Percentiles rank a stretch among this genome's conserved stretches.
Evolutionary conservation across 2,113 vertebrate species (phyloP).

Genomic region (Mormyrus iriodes): DNA sequence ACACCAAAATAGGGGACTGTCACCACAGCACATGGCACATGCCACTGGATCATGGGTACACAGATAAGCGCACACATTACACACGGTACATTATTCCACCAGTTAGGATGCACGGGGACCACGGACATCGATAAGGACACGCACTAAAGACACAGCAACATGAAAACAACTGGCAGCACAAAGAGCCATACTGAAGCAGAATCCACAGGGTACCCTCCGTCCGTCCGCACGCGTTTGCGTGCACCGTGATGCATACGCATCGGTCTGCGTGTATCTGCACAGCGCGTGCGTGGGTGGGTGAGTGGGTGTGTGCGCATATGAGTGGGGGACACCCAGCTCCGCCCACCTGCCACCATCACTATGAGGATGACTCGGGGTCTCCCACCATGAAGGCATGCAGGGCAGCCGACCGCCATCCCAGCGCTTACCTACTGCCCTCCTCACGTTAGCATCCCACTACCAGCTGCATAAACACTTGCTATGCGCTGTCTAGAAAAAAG

Average conservation of each 20-base stretch:
- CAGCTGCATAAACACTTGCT: not conserved
- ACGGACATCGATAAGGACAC: conserved; percentile 10
- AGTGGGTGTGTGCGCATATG: not conserved
- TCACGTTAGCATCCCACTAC: conserved; percentile 7
- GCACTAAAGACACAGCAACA: not conserved
- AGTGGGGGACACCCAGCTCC: not conserved
- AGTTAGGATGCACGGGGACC: not conserved
- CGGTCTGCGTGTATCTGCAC: not conserved
- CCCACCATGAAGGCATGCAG: conserved; percentile 12
- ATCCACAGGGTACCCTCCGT: not conserved
- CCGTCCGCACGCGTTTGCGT: not conserved
- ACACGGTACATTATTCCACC: not conserved
- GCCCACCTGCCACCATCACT: not conserved
- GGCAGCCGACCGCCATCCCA: not conserved
- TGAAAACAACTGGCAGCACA: not conserved
- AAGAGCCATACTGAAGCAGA: not conserved
- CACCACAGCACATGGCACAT: conserved; percentile 12
- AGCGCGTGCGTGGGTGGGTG: not conserved
- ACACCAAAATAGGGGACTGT: not conserved
- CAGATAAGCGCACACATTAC: not conserved
- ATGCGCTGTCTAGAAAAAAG: conserved; percentile 10
- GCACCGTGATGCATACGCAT: not conserved
- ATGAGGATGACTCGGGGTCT: not conserved
- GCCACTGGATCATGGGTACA: conserved; percentile 5
- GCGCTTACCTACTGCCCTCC: conserved; percentile 13